Evolutionary conservation across 2,888 invertebrate species (phyloP), one percentile per base, ranked within the genome.

Genomic region (Alloplasta piceator): DNA sequence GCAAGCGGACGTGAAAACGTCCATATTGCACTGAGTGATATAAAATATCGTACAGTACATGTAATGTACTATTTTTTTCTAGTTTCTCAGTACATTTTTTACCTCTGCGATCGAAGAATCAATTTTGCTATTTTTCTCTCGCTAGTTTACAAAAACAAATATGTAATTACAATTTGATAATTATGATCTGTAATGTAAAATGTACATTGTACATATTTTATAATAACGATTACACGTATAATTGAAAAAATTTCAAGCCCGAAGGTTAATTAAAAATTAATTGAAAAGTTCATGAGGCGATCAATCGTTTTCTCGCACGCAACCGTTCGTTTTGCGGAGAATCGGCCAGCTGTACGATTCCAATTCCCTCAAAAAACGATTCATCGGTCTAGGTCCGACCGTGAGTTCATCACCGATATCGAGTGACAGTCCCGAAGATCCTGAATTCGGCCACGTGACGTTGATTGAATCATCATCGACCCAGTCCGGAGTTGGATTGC

Each of bases 401-500:
- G 7, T 56, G 12, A 70, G 56, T 7, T 70, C 43, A 0, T 38
- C 0, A 38, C 60, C 71, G n/a, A 71, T 58, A 26, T 71, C 26
- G 38, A 71, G 71, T n/a, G 36, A 38, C 1, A 26, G 26, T 71
- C 71, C 68, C 4, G 38, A 14, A 6, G 12, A 6, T 43, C 71
- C 71, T 6, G 71, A 71, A 14, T 71, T 36, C 1, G 71, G 71
- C 60, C 71, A 71, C 14, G 14, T 36, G 38, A 71, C n/a, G 36
- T 50, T 39, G 14, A 46, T 7, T 2, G 12, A n/a, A n/a, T n/a
- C 6, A 5, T 46, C 26, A 12, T 43, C 6, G 26, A 48, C 10
- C 71, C 14, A 50, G 38, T 50, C 14, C 0, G 71, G 71, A 1
- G 71, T 71, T 50, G 71, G 71, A 71, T 71, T 60, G 5, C 71